These are phyloP conservation scores for Heliangelus exortis DNA, from an alignment of 2,797 vertebrate species.

Conservation along the genomic window DNA sequence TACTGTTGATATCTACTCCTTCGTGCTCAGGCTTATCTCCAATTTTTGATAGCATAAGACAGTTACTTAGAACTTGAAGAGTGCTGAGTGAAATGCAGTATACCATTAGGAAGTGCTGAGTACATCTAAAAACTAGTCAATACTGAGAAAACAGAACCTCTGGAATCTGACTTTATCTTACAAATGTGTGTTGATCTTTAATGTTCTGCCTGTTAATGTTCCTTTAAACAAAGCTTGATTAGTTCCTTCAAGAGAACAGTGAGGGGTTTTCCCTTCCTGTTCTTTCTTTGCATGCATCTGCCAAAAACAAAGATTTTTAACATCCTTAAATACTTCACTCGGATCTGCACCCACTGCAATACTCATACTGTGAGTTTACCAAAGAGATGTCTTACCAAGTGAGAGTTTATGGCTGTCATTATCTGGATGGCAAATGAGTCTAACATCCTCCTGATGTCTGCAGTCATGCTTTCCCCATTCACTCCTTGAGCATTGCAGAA, in stretches of 20 bases:
- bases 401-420: constrained; percentile 74
- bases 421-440: constrained; percentile 83
- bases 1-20: neutral
- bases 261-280: neutral
- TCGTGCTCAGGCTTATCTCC: neutral
- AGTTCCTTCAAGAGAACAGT: neutral
- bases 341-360: neutral
- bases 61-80: neutral
- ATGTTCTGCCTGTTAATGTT: neutral
- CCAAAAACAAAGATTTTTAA: neutral
- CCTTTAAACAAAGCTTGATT: neutral
- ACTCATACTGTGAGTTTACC: neutral
- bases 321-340: neutral
- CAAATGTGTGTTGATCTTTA: neutral
- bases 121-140: neutral
- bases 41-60: neutral
- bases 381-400: constrained; percentile 78
- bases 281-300: neutral
- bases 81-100: neutral
- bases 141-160: neutral
- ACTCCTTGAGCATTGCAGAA: constrained; percentile 84
- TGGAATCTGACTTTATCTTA: neutral
- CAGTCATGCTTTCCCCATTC: constrained; percentile 93
- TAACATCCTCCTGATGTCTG: constrained; percentile 89
- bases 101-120: neutral